Percentiles rank a stretch among this genome's conserved stretches.
Evolutionary conservation across 92 coral and sea anemone genomes (phyloP).

Genomic region (Metridium senile): DNA sequence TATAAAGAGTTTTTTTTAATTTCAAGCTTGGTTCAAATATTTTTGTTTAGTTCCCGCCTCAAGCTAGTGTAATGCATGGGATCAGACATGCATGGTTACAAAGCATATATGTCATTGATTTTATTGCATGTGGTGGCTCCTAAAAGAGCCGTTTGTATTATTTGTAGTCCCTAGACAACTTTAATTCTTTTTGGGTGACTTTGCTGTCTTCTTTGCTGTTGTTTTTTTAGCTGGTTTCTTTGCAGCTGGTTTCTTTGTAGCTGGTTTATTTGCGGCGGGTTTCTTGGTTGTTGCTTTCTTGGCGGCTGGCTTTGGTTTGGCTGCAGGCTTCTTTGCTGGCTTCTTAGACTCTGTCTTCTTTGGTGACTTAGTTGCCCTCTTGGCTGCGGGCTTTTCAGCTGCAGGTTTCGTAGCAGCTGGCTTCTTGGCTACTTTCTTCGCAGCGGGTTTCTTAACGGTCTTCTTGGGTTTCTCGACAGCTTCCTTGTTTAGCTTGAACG

Average conservation of each 20-base stretch:
- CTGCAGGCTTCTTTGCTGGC: slow-evolving; percentile 35
- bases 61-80: too few relatives aligned
- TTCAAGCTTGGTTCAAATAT: too few relatives aligned
- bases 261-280: background rate
- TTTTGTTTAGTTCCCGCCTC: too few relatives aligned
- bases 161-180: background rate
- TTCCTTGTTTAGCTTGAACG: slow-evolving; percentile 62
- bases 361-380: slow-evolving; percentile 18
- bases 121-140: slow-evolving; percentile 42
- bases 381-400: slow-evolving; percentile 15
- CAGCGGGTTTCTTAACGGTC: slow-evolving; percentile 63
- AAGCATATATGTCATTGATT: slow-evolving; percentile 11
- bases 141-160: slow-evolving; percentile 33
- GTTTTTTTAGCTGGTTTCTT: background rate
- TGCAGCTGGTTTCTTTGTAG: background rate
- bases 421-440: slow-evolving; percentile 38
- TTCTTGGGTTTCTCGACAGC: slow-evolving; percentile 53
- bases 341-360: slow-evolving; percentile 33
- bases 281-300: slow-evolving; percentile 8
- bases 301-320: slow-evolving; percentile 33
- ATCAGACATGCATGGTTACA: background rate
- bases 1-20: too few relatives aligned
- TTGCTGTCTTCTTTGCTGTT: background rate
- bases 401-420: slow-evolving; percentile 19
- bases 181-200: background rate